Percentiles rank a stretch among this genome's conserved stretches.
phyloP scores from a whole-genome alignment of 1,140 invertebrate genomes.

The Drosophila subpulchrella region DNA sequence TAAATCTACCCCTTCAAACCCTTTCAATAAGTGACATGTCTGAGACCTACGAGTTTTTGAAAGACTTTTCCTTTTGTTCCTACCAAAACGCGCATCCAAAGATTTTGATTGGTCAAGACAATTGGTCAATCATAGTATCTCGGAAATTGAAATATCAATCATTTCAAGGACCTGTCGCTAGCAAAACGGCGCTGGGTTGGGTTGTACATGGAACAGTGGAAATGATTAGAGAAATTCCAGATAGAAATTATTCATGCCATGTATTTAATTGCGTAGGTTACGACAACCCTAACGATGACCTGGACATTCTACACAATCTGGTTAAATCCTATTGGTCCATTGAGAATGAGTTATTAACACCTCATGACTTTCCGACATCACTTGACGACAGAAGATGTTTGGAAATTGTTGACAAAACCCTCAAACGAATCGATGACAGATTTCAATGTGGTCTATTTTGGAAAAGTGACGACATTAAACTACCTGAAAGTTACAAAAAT shows the following conservation, averaged over 20 bases:
- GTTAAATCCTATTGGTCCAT: constrained; percentile 13
- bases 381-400: not conserved
- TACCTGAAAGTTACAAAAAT: constrained; percentile 19
- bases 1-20: constrained; percentile 10
- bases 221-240: not conserved
- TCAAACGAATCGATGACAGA: constrained; percentile 1
- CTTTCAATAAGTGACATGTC: not conserved
- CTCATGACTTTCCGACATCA: not conserved
- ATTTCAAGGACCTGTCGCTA: not conserved
- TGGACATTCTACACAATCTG: constrained; percentile 2
- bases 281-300: not conserved
- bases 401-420: constrained; percentile 11
- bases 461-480: constrained; percentile 2
- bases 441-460: constrained; percentile 33
- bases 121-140: not conserved
- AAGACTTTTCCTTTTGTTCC: not conserved
- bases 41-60: constrained; percentile 1
- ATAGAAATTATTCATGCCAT: constrained; percentile 1
- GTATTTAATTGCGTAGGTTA: not conserved
- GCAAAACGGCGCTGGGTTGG: constrained; percentile 3
- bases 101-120: constrained; percentile 10
- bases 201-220: constrained; percentile 13
- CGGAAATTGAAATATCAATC: constrained; percentile 12
- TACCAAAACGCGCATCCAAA: constrained; percentile 4
- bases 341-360: not conserved